Evolutionary conservation across 1,140 invertebrate genomes (phyloP).

Genomic region (Drosophila obscura): DNA sequence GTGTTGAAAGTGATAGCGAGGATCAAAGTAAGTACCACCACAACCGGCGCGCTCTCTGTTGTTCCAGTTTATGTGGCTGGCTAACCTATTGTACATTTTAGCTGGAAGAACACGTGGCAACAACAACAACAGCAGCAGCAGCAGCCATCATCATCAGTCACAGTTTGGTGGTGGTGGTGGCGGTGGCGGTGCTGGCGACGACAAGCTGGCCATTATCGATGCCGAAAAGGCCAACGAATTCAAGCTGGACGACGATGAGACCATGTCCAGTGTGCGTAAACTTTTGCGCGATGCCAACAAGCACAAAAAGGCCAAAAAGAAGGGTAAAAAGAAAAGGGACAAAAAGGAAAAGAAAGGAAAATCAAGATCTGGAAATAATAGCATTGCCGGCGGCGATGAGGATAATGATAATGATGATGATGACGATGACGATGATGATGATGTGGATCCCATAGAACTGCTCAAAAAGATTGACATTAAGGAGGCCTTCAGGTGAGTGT

Average conservation of each 20-base stretch:
- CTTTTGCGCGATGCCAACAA: constrained; percentile 91
- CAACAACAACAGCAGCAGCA: constrained; percentile 76
- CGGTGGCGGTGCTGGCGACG: constrained; percentile 72
- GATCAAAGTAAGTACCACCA: constrained; percentile 58
- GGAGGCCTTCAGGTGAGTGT: constrained; percentile 87
- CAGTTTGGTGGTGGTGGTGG: too few species aligned
- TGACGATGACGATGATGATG: constrained; percentile 84
- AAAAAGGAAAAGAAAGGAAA: constrained; percentile 86
- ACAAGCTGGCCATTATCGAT: constrained; percentile 61
- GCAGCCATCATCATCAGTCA: constrained; percentile 71
- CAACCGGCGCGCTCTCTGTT: not conserved
- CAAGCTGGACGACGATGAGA: constrained; percentile 91
- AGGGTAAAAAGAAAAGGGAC: constrained; percentile 86
- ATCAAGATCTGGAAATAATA: constrained; percentile 38
- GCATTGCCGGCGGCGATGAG: too few species aligned
- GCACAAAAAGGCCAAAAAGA: constrained; percentile 91
- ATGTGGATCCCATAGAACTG: constrained; percentile 67
- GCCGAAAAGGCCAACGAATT: constrained; percentile 69
- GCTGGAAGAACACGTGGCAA: constrained; percentile 63
- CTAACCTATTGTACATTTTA: constrained; percentile 17
- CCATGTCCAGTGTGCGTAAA: constrained; percentile 92
- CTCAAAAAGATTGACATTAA: constrained; percentile 86
- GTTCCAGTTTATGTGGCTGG: too few species aligned
- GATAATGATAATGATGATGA: constrained; percentile 77
- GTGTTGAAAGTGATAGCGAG: constrained; percentile 51